Conservation (phyloP, 2,113 vertebrate genomes). For the Sylvia atricapilla region DNA sequence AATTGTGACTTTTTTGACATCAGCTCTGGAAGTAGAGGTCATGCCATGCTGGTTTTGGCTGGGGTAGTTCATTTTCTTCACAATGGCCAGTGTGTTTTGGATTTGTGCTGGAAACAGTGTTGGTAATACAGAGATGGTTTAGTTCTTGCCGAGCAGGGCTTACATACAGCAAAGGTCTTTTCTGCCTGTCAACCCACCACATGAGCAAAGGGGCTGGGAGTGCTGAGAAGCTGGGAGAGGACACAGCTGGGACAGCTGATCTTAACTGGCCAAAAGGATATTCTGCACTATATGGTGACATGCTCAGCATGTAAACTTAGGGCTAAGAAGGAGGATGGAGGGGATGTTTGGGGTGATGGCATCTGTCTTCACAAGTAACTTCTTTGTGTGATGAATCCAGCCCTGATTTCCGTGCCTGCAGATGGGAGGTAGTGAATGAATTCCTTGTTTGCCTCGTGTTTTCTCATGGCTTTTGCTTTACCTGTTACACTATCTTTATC, state of each 20-base stretch:
- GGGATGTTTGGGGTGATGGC: background rate
- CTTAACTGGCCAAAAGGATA: background rate
- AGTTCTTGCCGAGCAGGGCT: background rate
- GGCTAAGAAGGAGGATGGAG: background rate
- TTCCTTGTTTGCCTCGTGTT: background rate
- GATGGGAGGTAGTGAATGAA: background rate
- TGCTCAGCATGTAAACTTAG: background rate
- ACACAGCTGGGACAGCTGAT: background rate
- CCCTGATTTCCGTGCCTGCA: background rate
- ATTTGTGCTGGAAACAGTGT: background rate
- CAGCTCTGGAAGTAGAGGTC: background rate
- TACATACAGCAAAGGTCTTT: background rate
- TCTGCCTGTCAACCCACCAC: background rate
- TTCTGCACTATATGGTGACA: no score
- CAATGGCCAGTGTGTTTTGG: background rate
- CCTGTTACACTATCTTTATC: background rate
- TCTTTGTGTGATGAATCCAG: background rate
- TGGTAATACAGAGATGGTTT: background rate
- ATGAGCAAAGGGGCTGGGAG: background rate
- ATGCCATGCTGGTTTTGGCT: background rate
- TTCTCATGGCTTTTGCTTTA: background rate
- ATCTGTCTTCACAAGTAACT: background rate
- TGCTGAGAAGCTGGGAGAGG: background rate
- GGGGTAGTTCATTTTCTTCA: background rate
- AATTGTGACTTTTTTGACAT: background rate